Base-by-base conservation (phyloP, 2,797 vertebrate species). In the Falco concolor region DNA sequence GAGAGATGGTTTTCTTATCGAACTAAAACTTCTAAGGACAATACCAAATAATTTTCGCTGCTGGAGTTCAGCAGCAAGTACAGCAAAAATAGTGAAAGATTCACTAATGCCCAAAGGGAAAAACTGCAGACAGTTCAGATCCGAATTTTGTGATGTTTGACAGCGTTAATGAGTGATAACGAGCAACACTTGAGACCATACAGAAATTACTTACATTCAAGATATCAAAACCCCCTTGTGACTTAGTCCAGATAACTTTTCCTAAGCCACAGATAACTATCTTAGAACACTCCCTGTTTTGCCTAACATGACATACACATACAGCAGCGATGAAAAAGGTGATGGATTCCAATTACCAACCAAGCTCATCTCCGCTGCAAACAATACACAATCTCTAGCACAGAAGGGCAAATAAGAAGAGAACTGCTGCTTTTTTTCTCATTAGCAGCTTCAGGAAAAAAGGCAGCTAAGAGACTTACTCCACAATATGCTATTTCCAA, bases 151-250 rank as follows among this genome's bases (percentile, higher is more conserved):
- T 84, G 80, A 93, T 90, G 65, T 84, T 60, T 91, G 83, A 81
- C 87, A 91, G 84, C 24, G 14, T 52, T 89, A 87, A 89, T 75
- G 84, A 94, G 82, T 47, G 89, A 78, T 90, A 95, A 95, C 44
- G 54, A 97, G 61, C 54, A 84, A 73, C 65, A 69, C 85, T 69
- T 64, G 50, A 91, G 85, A 94, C 81, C 53, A 78, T 10, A 87
- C 49, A 83, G 73, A 73, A 93, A 94, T 72, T 59, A 60, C 83
- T 42, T 69, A 80, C 56, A 65, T 25, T 57, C 27, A 47, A 81
- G 84, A 19, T 91, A 77, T 28, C 65, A 87, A 87, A 18, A 1
- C 4, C 30, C 49, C 50, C 67, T 54, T 38, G 22, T 67, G 84
- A 79, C 80, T 89, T 42, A 38, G 36, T 53, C 44, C 78, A 86